Base-by-base conservation (phyloP, 1,140 invertebrate species). In the Brachionus rotundiformis region DNA sequence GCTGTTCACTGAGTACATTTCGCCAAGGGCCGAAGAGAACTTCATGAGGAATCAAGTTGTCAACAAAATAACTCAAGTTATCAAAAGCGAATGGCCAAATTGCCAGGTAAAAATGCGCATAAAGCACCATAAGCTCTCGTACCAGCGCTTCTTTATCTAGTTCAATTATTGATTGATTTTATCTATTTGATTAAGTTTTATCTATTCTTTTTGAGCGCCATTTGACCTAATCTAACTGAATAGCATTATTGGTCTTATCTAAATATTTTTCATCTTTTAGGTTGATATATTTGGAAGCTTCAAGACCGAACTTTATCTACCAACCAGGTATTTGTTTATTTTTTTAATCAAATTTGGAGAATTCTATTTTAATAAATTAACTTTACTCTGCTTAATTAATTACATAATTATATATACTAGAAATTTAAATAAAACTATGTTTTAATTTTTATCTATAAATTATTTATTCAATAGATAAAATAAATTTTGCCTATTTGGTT, bases 221-320 rank as follows among this genome's bases (percentile, higher is more conserved):
- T 19, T 54, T 3, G 39, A 54, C n/a, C 47, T 54, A 54, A 54
- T 54, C 47, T n/a, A n/a, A n/a, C n/a, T n/a, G n/a, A n/a, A n/a
- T n/a, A n/a, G n/a, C n/a, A 54, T 23, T 6, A 7, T 54, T 54
- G 47, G n/a, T n/a, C 23, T 54, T 54, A 54, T 33, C 19, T 44
- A 76, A 76, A 31, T 44, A 11, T 49, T 27, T 47, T 10, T 10
- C 19, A 16, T 44, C 7, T 25, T 25, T 19, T 47, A 47, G 63
- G 82, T 83, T 63, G 54, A 77, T 33, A 49, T 96, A 83, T 97
- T 96, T 90, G 95, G 95, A 84, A 95, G 94, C 83, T 97, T 95
- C 90, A 91, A 94, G 82, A 96, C 95, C 61, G 94, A 94, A 81
- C 91, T 97, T 82, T 97, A 96, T 90, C 90, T 97, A 86, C 95